Percentiles rank a stretch among this genome's conserved stretches.
Evolutionary conservation across 1,140 invertebrate genomes (phyloP).

Genomic region (Papilio machaon): DNA sequence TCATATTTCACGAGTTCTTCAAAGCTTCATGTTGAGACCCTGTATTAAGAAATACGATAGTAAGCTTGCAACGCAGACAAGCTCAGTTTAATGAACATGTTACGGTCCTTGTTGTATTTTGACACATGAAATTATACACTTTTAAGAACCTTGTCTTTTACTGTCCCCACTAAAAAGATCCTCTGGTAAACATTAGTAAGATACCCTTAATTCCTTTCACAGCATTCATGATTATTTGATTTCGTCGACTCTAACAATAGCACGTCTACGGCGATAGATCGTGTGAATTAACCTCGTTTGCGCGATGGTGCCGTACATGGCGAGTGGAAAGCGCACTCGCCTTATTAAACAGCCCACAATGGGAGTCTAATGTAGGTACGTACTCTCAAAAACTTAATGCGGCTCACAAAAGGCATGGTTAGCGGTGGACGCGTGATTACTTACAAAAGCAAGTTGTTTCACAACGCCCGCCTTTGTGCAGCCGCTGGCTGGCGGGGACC

Average conservation of each 20-base stretch:
- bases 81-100: too few species aligned
- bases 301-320: slow-evolving; percentile 61
- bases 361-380: slow-evolving; percentile 60
- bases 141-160: background rate
- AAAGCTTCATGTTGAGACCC: background rate
- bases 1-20: background rate
- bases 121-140: background rate
- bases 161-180: background rate
- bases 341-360: slow-evolving; percentile 69
- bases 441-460: slow-evolving; percentile 45
- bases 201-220: background rate
- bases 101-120: too few species aligned
- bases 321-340: slow-evolving; percentile 58
- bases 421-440: slow-evolving; percentile 52
- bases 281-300: slow-evolving; percentile 72
- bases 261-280: slow-evolving; percentile 41
- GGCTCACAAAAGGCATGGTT: slow-evolving; percentile 54
- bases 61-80: too few species aligned
- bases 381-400: slow-evolving; percentile 46
- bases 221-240: background rate
- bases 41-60: background rate
- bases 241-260: slow-evolving; percentile 2
- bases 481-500: background rate
- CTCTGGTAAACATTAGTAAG: background rate
- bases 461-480: slow-evolving; percentile 32